A percentile compares a stretch with the other conserved stretches of the same genome.
Evolutionary conservation across 2,888 invertebrate species (phyloP).

Genomic region (Xestia c-nigrum): DNA sequence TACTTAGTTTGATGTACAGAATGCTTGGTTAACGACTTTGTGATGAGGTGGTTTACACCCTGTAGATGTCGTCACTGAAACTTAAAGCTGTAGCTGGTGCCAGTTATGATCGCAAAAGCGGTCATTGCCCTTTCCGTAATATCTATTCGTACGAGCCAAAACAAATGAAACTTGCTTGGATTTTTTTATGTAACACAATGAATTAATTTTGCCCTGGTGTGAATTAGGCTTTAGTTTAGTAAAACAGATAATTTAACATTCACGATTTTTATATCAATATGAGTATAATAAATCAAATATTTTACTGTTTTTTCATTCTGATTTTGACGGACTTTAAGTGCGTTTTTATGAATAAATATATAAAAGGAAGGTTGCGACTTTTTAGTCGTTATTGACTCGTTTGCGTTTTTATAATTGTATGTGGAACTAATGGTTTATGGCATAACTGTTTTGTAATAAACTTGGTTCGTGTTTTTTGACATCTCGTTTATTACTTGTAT

Average conservation of each 20-base stretch:
- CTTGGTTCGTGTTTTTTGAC: neutral
- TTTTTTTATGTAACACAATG: too few species aligned
- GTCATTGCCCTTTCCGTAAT: too few species aligned
- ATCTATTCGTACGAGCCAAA: too few species aligned
- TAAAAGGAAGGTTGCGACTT: conserved; percentile 16
- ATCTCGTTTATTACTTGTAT: neutral
- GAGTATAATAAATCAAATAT: conserved; percentile 27
- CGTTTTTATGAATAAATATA: conserved; percentile 31
- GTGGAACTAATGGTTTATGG: conserved; percentile 6
- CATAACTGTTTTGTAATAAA: neutral
- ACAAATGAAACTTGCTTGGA: too few species aligned
- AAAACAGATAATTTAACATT: conserved; percentile 9
- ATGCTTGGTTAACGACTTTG: too few species aligned
- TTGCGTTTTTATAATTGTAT: conserved; percentile 32
- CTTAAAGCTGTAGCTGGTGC: too few species aligned
- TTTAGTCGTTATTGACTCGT: conserved; percentile 1
- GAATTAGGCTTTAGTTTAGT: neutral
- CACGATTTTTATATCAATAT: conserved; percentile 12
- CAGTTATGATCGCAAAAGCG: too few species aligned
- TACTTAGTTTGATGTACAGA: too few species aligned
- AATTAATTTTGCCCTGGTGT: neutral
- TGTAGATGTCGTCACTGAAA: neutral
- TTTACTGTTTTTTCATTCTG: conserved; percentile 34
- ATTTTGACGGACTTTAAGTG: conserved; percentile 27
- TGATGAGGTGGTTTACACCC: too few species aligned